Base-by-base conservation (phyloP, 2,797 vertebrate species). In the Thamnophis elegans region DNA sequence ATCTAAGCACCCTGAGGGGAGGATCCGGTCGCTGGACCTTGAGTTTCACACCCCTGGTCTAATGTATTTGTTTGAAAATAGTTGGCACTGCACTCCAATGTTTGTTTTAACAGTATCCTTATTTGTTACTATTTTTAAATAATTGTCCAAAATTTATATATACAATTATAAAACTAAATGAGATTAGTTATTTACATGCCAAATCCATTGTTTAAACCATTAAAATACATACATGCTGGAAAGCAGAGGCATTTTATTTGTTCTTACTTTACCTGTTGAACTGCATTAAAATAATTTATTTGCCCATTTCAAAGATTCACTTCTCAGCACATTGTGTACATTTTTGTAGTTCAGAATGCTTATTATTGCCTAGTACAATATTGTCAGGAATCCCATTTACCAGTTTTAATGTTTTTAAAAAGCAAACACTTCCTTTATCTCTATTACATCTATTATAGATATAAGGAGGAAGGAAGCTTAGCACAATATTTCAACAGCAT, bases 391-490 rank as follows among this genome's bases (percentile, higher is more conserved):
- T 56, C 56, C 93, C 65, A 54, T 16, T 82, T 90, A 92, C 92
- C 26, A 51, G 51, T 95, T 94, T 53, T 32, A 22, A 88, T 93
- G 88, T 51, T 58, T 89, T 93, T 90, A n/a, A 54, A 94, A 92
- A 94, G 0, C 92, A 88, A 86, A 0, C 0, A 0, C 51, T 88
- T 53, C 0, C 5, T 82, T 59, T 68, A 73, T 1, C 68, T 73
- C 32, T 73, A 73, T 36, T 90, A 60, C 1, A 36, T 78, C 54
- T 82, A 90, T 90, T 55, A 92, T 54, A 0, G 85, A 58, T 51
- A 47, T 51, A 51, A 51, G 47, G 47, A 51, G 47, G 5, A 92
- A 28, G 60, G 42, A 78, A 90, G 16, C n/a, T 60, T 26, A 88
- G 62, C 62, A 73, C 42, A 53, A 90, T 5, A 36, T 26, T 90